These are phyloP conservation scores for Meta bourneti DNA, from an alignment of 2,888 invertebrate species.

Conservation along the genomic window DNA sequence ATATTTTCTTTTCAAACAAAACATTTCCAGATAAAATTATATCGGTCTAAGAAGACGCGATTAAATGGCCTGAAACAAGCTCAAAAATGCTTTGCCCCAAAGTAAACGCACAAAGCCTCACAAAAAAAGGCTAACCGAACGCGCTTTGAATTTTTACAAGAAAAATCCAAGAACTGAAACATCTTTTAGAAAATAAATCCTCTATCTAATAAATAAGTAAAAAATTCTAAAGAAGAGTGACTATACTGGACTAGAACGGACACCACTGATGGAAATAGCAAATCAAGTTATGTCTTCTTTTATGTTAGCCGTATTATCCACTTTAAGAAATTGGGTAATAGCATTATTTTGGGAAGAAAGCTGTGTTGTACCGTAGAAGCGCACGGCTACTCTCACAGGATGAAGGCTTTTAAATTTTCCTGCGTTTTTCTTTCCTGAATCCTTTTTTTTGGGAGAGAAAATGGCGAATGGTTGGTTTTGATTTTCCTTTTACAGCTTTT, in stretches of 20 bases:
- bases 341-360: conserved; percentile 22
- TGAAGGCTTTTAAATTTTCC: conserved; percentile 41
- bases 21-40: not conserved
- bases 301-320: conserved; percentile 43
- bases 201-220: conserved; percentile 1
- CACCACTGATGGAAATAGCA: conserved; percentile 35
- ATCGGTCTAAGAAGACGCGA: not conserved
- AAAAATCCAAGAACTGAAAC: not conserved
- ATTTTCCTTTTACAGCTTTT: not conserved
- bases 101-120: not conserved
- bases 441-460: not conserved
- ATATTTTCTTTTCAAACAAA: not conserved
- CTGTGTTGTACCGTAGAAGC: not conserved
- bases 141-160: conserved; percentile 17
- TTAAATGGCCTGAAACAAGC: not conserved
- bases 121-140: not conserved
- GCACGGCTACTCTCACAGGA: conserved; percentile 6
- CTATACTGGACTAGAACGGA: conserved; percentile 2
- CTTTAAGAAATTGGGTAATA: conserved; percentile 55
- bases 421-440: not conserved
- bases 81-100: not conserved
- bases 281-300: conserved; percentile 44
- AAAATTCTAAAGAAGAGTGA: conserved; percentile 1
- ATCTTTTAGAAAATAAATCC: conserved; percentile 1
- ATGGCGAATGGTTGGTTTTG: not conserved